A percentile compares a stretch with the other conserved stretches of the same genome.
phyloP scores from a whole-genome alignment of 2,797 vertebrate species.

The Pseudochaenichthys georgianus region DNA sequence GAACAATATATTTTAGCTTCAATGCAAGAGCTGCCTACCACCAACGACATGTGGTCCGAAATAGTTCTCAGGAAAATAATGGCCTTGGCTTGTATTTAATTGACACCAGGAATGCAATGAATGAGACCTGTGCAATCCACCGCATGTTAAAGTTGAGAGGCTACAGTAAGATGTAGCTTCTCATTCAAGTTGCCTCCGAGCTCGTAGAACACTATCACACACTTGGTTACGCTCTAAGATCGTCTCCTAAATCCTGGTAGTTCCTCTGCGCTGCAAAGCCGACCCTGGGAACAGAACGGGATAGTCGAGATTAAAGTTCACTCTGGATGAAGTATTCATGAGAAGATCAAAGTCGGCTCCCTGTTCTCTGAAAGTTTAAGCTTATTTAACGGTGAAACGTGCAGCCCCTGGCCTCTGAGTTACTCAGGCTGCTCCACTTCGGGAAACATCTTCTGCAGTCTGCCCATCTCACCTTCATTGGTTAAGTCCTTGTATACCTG shows the following conservation, averaged over 20 bases:
- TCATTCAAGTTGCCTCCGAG: constrained; percentile 20
- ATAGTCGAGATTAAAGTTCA: constrained; percentile 63
- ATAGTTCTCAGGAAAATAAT: constrained; percentile 40
- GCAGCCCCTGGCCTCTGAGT: constrained; percentile 23
- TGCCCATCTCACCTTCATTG: constrained; percentile 22
- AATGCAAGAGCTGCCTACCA: neutral
- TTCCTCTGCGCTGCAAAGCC: constrained; percentile 34
- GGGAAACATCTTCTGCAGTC: constrained; percentile 12
- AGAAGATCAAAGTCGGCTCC: constrained; percentile 67
- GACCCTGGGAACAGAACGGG: constrained; percentile 50
- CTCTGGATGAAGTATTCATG: constrained; percentile 70
- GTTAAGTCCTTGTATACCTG: constrained; percentile 52
- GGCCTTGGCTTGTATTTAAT: constrained; percentile 33
- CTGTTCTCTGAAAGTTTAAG: constrained; percentile 56
- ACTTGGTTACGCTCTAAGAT: constrained; percentile 34
- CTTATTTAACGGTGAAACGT: constrained; percentile 62
- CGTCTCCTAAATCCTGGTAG: constrained; percentile 39
- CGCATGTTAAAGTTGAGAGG: constrained; percentile 10
- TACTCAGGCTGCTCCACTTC: constrained; percentile 17
- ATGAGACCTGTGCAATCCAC: constrained; percentile 4
- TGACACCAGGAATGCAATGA: constrained; percentile 32
- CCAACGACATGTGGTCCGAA: constrained; percentile 29
- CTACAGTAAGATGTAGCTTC: constrained; percentile 15
- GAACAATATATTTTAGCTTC: constrained; percentile 29
- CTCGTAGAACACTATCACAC: constrained; percentile 7